Conservation (phyloP, 2,797 vertebrate genomes). For the Betta splendens region DNA sequence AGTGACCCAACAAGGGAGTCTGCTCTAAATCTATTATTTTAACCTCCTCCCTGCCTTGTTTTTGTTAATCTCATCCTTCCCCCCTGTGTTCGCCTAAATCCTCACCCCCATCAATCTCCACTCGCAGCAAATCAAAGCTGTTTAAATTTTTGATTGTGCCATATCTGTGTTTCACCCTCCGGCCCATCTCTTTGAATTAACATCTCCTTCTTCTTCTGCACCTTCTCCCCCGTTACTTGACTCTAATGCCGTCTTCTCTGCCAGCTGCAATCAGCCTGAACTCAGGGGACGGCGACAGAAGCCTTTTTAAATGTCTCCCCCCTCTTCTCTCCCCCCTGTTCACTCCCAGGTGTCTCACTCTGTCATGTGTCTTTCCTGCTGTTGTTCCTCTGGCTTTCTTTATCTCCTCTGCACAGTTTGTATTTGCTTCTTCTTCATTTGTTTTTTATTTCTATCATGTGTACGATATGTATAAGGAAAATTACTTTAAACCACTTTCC, state of each 20-base stretch:
- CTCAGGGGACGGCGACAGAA: slow-evolving; percentile 27
- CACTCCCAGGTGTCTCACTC: slow-evolving; percentile 20
- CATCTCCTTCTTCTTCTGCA: slow-evolving; percentile 12
- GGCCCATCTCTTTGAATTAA: slow-evolving; percentile 23
- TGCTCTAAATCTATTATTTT: slow-evolving; percentile 17
- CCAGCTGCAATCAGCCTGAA: slow-evolving; percentile 21
- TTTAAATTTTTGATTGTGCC: slow-evolving; percentile 12
- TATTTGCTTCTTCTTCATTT: slow-evolving; percentile 3
- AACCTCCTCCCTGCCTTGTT: slow-evolving; percentile 15
- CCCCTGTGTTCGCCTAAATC: neutral
- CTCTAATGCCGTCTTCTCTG: slow-evolving; percentile 27
- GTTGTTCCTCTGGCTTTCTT: slow-evolving; percentile 15
- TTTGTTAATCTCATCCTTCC: neutral
- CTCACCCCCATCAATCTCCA: slow-evolving; percentile 1
- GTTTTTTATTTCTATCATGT: neutral
- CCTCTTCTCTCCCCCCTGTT: slow-evolving; percentile 11
- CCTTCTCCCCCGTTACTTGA: slow-evolving; percentile 4
- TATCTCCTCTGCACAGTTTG: slow-evolving; percentile 22
- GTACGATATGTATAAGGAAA: slow-evolving; percentile 6
- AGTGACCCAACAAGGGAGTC: slow-evolving; percentile 15
- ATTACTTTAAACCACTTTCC: neutral
- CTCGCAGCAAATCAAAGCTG: slow-evolving; percentile 13
- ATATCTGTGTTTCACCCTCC: slow-evolving; percentile 24
- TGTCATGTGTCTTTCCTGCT: slow-evolving; percentile 25
- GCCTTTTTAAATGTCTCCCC: slow-evolving; percentile 19